These are phyloP conservation scores for Megaleporinus macrocephalus DNA, from an alignment of 2,113 vertebrate species.

Conservation along the genomic window DNA sequence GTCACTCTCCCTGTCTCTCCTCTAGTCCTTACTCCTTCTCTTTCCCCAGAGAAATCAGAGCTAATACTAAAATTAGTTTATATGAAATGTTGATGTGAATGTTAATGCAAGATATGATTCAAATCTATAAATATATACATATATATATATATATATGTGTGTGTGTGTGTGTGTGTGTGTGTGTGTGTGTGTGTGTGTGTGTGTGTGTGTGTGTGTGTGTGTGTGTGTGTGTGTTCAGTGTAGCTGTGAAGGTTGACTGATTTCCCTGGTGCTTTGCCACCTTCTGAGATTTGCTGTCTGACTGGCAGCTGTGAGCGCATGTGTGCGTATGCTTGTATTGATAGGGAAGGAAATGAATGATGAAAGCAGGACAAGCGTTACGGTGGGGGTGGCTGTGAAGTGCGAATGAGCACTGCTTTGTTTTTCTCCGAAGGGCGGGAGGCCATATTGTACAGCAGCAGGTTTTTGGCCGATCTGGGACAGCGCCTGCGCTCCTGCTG, in stretches of 20 bases:
- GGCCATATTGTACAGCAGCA: constrained; percentile 80
- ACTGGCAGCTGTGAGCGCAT: constrained; percentile 17
- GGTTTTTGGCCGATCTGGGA: constrained; percentile 69
- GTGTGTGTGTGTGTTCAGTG: constrained; percentile 38
- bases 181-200: not conserved
- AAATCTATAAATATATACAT: not conserved
- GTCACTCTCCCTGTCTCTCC: no score
- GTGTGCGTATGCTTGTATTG: not conserved
- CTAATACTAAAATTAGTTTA: not conserved
- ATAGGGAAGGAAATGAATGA: constrained; percentile 36
- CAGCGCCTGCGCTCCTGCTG: constrained; percentile 60
- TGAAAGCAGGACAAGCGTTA: constrained; percentile 35
- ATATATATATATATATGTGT: constrained; percentile 8
- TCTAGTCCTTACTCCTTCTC: not conserved
- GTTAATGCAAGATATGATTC: not conserved
- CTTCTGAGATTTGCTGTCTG: constrained; percentile 29
- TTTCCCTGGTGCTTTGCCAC: constrained; percentile 51
- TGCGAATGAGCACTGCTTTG: constrained; percentile 75
- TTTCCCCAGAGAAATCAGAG: not conserved
- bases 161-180: constrained; percentile 1
- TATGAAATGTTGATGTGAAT: not conserved
- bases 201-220: constrained; percentile 42
- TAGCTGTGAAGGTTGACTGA: constrained; percentile 51
- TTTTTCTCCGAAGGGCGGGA: constrained; percentile 67
- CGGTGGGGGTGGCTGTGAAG: constrained; percentile 51